Evolutionary conservation across 2,888 invertebrate species (phyloP).

Genomic region (Myopa testacea): DNA sequence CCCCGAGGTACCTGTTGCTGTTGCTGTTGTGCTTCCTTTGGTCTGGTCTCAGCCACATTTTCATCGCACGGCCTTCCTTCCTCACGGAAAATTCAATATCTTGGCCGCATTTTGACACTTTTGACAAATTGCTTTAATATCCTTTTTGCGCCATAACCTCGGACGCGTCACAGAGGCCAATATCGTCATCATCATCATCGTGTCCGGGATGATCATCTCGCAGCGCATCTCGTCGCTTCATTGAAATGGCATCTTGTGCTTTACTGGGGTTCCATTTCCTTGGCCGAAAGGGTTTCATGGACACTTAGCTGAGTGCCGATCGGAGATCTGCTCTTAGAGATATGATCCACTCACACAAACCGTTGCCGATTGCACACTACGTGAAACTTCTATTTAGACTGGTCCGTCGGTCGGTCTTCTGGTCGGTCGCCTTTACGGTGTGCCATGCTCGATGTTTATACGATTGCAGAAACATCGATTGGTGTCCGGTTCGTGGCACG

Average conservation of each 20-base stretch:
- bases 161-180: slow-evolving; percentile 24
- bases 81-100: slow-evolving; percentile 53
- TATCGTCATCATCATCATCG: slow-evolving; percentile 4
- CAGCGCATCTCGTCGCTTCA: background rate
- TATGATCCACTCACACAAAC: slow-evolving; percentile 31
- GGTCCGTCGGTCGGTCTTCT: slow-evolving; percentile 7
- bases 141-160: slow-evolving; percentile 47
- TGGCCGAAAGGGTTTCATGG: slow-evolving; percentile 37
- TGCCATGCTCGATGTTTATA: slow-evolving; percentile 17
- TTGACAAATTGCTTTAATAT: slow-evolving; percentile 64
- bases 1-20: slow-evolving; percentile 26
- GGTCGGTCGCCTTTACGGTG: background rate
- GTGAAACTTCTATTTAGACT: slow-evolving; percentile 36
- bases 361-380: slow-evolving; percentile 35
- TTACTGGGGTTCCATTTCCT: slow-evolving; percentile 43
- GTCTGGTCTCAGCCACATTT: slow-evolving; percentile 19
- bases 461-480: background rate
- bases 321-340: slow-evolving; percentile 41
- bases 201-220: background rate
- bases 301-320: background rate
- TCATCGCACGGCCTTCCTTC: slow-evolving; percentile 22
- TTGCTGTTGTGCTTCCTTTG: background rate
- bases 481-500: slow-evolving; percentile 15
- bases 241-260: slow-evolving; percentile 42
- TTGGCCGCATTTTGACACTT: slow-evolving; percentile 60